Percentiles rank a stretch among this genome's conserved stretches.
phyloP scores from a whole-genome alignment of 1,140 invertebrate genomes.

The Agrypnia vestita region DNA sequence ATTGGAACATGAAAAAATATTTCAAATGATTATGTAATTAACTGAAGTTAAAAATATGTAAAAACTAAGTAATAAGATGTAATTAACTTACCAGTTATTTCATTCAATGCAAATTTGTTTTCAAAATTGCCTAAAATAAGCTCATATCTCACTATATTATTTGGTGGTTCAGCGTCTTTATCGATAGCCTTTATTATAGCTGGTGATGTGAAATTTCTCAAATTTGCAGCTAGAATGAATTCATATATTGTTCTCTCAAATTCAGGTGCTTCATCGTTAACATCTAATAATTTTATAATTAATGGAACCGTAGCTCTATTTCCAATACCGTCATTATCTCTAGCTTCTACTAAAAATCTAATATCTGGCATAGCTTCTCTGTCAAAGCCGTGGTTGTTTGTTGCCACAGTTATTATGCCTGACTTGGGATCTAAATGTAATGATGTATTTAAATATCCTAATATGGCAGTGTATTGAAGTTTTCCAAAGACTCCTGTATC shows the following conservation, averaged over 20 bases:
- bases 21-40: no score
- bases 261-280: constrained; percentile 90
- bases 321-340: constrained; percentile 88
- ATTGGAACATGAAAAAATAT: no score
- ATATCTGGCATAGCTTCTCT: constrained; percentile 85
- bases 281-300: constrained; percentile 84
- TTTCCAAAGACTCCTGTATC: constrained; percentile 82
- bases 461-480: constrained; percentile 84
- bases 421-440: constrained; percentile 85
- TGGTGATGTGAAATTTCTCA: constrained; percentile 80
- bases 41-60: no score
- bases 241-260: constrained; percentile 88
- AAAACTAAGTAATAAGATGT: not conserved
- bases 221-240: constrained; percentile 83
- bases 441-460: constrained; percentile 82
- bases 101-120: constrained; percentile 86
- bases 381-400: constrained; percentile 84
- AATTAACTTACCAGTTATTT: constrained; percentile 80
- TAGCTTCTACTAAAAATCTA: constrained; percentile 86
- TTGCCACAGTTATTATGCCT: constrained; percentile 86
- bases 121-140: constrained; percentile 86
- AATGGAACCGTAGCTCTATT: constrained; percentile 82
- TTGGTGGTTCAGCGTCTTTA: constrained; percentile 87
- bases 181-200: constrained; percentile 87
- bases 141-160: constrained; percentile 90